phyloP scores from a whole-genome alignment of 2,113 vertebrate genomes.

The Mus pahari region DNA sequence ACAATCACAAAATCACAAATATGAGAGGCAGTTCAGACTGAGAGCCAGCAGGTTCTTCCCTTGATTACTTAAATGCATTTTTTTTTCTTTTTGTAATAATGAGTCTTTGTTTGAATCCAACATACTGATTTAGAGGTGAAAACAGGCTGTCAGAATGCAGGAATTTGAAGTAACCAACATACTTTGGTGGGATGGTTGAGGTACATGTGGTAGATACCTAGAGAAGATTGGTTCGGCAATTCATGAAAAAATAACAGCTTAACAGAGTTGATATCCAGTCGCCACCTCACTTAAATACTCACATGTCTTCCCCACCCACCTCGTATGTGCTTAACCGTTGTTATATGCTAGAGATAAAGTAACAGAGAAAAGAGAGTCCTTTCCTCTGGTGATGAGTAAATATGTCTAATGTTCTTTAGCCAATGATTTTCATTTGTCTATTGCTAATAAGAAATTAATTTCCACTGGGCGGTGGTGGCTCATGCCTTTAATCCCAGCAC shows the following conservation, averaged over 20 bases:
- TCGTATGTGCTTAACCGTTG: background rate
- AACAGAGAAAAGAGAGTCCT: background rate
- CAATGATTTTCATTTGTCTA: background rate
- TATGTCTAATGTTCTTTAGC: background rate
- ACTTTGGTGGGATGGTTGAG: background rate
- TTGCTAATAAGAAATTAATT: background rate
- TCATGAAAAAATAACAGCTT: background rate
- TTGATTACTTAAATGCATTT: background rate
- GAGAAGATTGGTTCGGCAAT: background rate
- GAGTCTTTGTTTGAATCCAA: background rate
- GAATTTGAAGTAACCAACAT: background rate
- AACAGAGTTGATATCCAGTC: background rate
- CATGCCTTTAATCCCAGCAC: too few species aligned
- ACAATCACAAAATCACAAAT: background rate
- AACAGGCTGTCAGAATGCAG: background rate
- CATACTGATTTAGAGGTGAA: background rate
- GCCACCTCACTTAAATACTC: background rate
- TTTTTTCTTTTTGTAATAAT: background rate
- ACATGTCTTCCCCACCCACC: background rate
- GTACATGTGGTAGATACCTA: background rate
- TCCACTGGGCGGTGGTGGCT: too few species aligned
- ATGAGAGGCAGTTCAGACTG: background rate
- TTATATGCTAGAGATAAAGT: background rate
- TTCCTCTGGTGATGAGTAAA: background rate
- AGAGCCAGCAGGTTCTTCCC: background rate